Evolutionary conservation across 2,888 invertebrate species (phyloP), one percentile per base, ranked within the genome.

Genomic region (Chymomyza fuscimana): DNA sequence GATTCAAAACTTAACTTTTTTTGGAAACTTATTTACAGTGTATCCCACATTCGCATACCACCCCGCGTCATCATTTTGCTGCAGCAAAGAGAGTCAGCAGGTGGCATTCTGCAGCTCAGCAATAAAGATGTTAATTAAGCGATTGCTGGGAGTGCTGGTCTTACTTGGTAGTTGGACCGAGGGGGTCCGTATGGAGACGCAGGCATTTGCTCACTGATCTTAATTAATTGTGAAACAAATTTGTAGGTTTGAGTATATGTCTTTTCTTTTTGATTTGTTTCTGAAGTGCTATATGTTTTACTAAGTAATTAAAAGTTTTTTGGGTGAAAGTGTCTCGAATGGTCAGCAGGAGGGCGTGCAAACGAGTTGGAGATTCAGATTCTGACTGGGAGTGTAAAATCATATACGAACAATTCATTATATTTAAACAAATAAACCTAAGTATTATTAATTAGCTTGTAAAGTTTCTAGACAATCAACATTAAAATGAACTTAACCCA

Each of bases 91-190:
- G 12, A 2, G 40, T n/a, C 64, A 70, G 73, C 61, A 67, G 71
- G 61, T 70, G 72, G 75, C 66, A 58, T 67, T 54, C 54, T 60
- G 60, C 56, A 54, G 74, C 77, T 77, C 73, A 60, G 77, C 83
- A 83, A 79, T 77, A 77, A 77, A 85, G 85, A 85, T 88, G 88
- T 85, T 88, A 88, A 85, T 85, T 88, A 85, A 76, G 72, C 88
- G 85, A 85, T 85, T 88, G 65, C 75, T 54, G 67, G 40, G 65
- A 68, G 72, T 80, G 69, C 66, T 58, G 15, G 58, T 54, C 54
- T 54, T 9, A 54, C n/a, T 19, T 25, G 58, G 25, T 58, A 9
- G 2, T 10, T 10, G 58, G 5, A 22, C 16, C 22, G 0, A 16
- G 58, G 22, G 58, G 58, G 29, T 15, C 5, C 22, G 15, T 10